Percentiles rank a stretch among this genome's conserved stretches.
Evolutionary conservation across 2,113 vertebrate genomes (phyloP).

Genomic region (Crocuta crocuta): DNA sequence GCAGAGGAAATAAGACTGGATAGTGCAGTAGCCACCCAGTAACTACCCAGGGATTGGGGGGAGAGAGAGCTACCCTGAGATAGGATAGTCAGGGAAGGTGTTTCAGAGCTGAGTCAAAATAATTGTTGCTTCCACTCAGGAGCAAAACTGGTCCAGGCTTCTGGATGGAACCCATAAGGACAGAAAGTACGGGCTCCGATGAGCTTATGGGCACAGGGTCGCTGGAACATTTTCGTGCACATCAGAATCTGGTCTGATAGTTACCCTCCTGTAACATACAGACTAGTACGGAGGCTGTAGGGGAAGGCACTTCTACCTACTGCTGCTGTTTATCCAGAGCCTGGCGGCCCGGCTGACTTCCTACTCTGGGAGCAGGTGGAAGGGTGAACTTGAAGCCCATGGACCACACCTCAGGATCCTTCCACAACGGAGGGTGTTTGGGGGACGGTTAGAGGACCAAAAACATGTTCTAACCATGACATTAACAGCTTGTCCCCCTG

Average conservation of each 20-base stretch:
- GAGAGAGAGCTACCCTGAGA: neutral
- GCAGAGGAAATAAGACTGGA: neutral
- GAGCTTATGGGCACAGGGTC: neutral
- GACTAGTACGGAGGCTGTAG: neutral
- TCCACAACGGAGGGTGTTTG: neutral
- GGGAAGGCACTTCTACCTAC: no score
- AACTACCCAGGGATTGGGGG: no score
- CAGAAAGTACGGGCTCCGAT: neutral
- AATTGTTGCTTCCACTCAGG: neutral
- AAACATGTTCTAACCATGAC: neutral
- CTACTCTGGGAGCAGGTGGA: rapidly evolving
- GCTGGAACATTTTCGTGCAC: neutral
- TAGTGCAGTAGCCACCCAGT: neutral
- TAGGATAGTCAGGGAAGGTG: neutral
- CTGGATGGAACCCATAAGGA: neutral
- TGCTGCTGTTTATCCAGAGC: rapidly evolving
- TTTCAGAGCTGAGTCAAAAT: neutral
- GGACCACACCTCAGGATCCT: neutral
- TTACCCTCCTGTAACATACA: neutral
- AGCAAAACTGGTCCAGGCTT: neutral
- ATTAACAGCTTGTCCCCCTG: neutral
- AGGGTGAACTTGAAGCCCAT: neutral
- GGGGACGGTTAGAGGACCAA: neutral
- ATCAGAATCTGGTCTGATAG: neutral
- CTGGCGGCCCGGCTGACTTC: neutral